Evolutionary conservation across 2,888 invertebrate genomes (phyloP), one percentile per base, ranked within the genome.

Genomic region (Creontiades dilutus): DNA sequence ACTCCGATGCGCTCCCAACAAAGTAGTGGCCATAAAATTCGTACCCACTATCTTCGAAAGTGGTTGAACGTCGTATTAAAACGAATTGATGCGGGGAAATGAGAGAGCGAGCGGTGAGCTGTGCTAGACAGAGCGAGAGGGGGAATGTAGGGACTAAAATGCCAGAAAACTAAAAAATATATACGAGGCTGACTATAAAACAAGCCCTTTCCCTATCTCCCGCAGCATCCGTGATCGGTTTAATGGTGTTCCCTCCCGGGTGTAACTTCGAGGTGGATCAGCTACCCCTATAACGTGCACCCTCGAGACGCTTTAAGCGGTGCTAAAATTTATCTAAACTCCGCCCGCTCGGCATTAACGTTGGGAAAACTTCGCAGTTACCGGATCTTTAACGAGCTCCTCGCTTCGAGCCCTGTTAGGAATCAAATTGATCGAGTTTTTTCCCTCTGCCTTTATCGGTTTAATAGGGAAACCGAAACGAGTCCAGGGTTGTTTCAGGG

Each of bases 321-420:
- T 78, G 46, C 78, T 78, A 78, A 78, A 78, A 78, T 78, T 78
- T 78, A 78, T 78, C 78, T 78, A 16, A 78, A 47, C 47, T 78
- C 47, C 16, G 16, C 68, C 68, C 37, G 78, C 47, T 4, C 47
- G 16, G 46, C 46, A 47, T 78, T 78, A 47, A 78, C 78, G 78
- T 16, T 13, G 78, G 46, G 47, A 19, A 16, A 78, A 78, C 78
- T 78, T 78, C 78, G 19, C 78, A 37, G 78, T 78, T 78, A 46
- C 68, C 68, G 23, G 68, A 68, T 68, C 68, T 68, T 68, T 68
- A 68, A 68, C 68, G 68, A 68, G 19, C 68, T 68, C 23, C 68
- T 68, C 68, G 68, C 68, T 68, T 78, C 78, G 78, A 46, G 78
- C 28, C 46, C 78, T 78, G 78, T 78, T 68, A 68, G 68, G 68